Evolutionary conservation across 2,797 vertebrate species (phyloP).

Genomic region (Apogon hyalosoma): DNA sequence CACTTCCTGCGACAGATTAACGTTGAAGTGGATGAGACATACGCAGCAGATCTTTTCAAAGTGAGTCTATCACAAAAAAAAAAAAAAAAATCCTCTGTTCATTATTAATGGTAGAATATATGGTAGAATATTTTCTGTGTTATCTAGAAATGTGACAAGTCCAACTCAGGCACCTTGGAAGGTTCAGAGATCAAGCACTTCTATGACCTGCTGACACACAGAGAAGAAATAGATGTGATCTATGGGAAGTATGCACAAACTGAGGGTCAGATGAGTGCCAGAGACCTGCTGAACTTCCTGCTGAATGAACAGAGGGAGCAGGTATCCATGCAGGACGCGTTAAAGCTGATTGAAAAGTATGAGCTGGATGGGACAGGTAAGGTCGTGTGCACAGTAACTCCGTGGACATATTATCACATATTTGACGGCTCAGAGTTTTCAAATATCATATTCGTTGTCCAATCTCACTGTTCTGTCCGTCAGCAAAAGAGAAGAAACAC

Average conservation of each 20-base stretch:
- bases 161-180: conserved; percentile 90
- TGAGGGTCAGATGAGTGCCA: conserved; percentile 82
- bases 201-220: conserved; percentile 90
- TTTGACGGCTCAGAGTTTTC: neutral
- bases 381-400: conserved; percentile 9
- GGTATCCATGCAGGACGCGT: conserved; percentile 73
- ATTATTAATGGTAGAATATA: too few relatives aligned
- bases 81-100: too few relatives aligned
- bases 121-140: conserved; percentile 24
- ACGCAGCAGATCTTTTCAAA: conserved; percentile 89
- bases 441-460: neutral
- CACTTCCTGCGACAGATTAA: conserved; percentile 93
- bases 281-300: conserved; percentile 87
- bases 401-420: neutral
- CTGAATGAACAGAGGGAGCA: conserved; percentile 84
- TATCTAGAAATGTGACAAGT: conserved; percentile 91
- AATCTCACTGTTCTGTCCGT: conserved; percentile 1
- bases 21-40: conserved; percentile 88
- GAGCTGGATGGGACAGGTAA: conserved; percentile 89
- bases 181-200: conserved; percentile 92
- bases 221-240: conserved; percentile 89
- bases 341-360: conserved; percentile 90
- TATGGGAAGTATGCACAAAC: conserved; percentile 80
- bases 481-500: conserved; percentile 86
- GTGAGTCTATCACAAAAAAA: conserved; percentile 70